Conservation (phyloP, 2,888 invertebrate genomes). For the Diachrysia chrysitis region DNA sequence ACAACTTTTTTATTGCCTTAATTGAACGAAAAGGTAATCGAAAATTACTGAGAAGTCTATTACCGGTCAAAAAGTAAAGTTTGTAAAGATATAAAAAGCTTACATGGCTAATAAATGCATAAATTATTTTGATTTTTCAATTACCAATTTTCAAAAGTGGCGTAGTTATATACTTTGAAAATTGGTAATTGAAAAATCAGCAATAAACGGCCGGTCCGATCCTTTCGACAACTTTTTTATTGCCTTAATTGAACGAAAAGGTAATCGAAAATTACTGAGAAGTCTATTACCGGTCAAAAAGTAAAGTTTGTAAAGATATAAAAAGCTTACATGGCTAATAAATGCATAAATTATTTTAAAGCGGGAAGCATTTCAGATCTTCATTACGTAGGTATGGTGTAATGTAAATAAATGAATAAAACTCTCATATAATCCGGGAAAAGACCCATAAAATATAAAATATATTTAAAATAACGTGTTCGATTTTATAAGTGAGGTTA, state of each 20-base stretch:
- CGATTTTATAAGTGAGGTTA: no score
- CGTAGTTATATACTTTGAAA: no score
- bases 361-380: no score
- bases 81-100: not conserved
- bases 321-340: not conserved
- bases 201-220: conserved; percentile 31
- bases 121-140: not conserved
- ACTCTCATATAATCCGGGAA: no score
- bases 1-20: conserved; percentile 49
- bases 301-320: not conserved
- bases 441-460: no score
- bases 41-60: conserved; percentile 46
- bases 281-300: conserved; percentile 43
- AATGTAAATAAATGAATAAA: no score
- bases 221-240: conserved; percentile 47
- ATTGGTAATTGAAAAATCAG: conserved; percentile 41
- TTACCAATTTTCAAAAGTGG: not conserved
- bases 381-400: no score
- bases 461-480: no score
- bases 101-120: not conserved
- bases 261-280: conserved; percentile 43
- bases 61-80: conserved; percentile 33
- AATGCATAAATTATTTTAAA: not conserved
- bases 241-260: conserved; percentile 40
- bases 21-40: conserved; percentile 39